A percentile compares a stretch with the other conserved stretches of the same genome.
Evolutionary conservation across 2,113 vertebrate species (phyloP).

Genomic region (Cyanoderma ruficeps): DNA sequence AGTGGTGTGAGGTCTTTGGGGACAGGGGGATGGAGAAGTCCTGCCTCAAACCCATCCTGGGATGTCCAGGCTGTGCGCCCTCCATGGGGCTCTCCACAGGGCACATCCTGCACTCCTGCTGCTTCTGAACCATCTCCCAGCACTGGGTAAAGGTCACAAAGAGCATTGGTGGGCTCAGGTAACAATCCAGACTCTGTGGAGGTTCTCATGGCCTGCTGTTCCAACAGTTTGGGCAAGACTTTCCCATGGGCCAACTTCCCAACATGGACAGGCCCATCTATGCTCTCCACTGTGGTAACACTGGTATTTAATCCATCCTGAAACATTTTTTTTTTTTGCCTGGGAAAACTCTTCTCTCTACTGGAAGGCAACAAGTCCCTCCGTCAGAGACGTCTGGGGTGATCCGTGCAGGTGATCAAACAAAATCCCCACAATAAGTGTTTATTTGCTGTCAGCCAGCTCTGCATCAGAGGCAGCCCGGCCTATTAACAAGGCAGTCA

Average conservation of each 20-base stretch:
- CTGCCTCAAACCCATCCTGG: neutral
- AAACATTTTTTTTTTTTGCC: neutral
- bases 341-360: neutral
- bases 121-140: neutral
- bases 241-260: rapidly evolving
- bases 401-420: constrained; percentile 3
- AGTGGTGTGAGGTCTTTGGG: rapidly evolving
- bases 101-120: neutral
- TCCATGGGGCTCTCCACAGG: rapidly evolving
- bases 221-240: neutral
- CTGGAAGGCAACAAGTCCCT: neutral
- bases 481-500: neutral
- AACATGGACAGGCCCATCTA: rapidly evolving
- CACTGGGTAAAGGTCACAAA: rapidly evolving
- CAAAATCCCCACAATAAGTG: neutral
- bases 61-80: neutral
- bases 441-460: constrained; percentile 29
- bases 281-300: rapidly evolving
- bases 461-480: neutral
- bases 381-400: neutral
- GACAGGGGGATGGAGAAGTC: neutral
- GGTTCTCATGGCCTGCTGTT: neutral
- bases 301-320: neutral
- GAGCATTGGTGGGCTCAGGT: rapidly evolving
- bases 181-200: neutral